phyloP scores from a whole-genome alignment of 2,113 vertebrate species.

The Chinchilla lanigera region DNA sequence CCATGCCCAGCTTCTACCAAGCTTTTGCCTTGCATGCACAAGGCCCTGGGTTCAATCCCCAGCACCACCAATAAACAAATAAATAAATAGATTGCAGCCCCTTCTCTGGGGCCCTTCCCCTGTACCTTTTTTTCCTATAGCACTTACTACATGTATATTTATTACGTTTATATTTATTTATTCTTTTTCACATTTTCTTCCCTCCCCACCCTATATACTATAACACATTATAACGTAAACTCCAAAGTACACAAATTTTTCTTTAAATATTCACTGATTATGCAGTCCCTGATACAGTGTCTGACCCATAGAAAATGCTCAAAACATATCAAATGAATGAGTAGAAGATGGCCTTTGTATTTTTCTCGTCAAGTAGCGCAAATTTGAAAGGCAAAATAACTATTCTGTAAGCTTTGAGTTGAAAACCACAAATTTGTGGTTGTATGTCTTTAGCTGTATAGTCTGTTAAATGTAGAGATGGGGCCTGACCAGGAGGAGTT shows the following conservation, averaged over 20 bases:
- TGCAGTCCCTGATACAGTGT: not conserved
- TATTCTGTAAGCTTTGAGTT: not conserved
- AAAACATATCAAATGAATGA: not conserved
- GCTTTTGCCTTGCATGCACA: not conserved
- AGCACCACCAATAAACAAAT: not conserved
- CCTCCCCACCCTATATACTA: not conserved
- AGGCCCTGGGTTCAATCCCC: not conserved
- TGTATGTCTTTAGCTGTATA: not conserved
- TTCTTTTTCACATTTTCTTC: not conserved
- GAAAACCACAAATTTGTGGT: not conserved
- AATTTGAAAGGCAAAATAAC: slow-evolving; percentile 13
- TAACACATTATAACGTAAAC: not conserved
- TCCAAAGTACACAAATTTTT: not conserved
- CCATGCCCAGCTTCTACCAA: too few species aligned
- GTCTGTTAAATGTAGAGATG: not conserved
- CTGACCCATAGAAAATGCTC: not conserved
- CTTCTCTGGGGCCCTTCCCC: not conserved
- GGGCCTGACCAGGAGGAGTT: not conserved
- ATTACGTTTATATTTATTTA: not conserved
- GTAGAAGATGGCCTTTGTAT: not conserved
- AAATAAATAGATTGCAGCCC: not conserved
- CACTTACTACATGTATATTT: not conserved
- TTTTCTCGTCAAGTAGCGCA: slow-evolving; percentile 3
- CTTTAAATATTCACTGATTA: not conserved
- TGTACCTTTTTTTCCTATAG: not conserved